Evolutionary conservation across 2,797 vertebrate genomes (phyloP).

Genomic region (Orientallactaga sibirica): DNA sequence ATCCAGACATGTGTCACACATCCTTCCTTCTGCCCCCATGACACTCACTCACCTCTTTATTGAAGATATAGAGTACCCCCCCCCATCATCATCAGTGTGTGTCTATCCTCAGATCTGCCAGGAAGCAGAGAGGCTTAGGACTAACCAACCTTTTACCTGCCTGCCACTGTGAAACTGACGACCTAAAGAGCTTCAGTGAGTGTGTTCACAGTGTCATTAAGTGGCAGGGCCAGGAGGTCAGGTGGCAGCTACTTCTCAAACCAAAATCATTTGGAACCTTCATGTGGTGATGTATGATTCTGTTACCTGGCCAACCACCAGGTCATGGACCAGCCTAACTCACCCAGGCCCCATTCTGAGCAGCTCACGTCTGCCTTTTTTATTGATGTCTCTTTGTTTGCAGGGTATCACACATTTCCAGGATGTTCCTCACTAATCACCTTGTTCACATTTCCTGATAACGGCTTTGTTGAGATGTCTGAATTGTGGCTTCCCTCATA

Average conservation of each 20-base stretch:
- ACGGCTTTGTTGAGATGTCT: slow-evolving; percentile 3
- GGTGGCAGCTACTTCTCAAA: slow-evolving; percentile 68
- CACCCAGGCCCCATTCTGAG: not conserved
- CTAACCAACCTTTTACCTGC: not conserved
- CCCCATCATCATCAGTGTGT: slow-evolving; percentile 17
- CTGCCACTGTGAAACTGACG: slow-evolving; percentile 48
- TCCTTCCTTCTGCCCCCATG: not conserved
- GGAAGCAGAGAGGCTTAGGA: slow-evolving; percentile 24
- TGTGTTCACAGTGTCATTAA: slow-evolving; percentile 62
- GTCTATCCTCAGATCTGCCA: slow-evolving; percentile 34
- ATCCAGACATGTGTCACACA: not conserved
- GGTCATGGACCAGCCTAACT: slow-evolving; percentile 67
- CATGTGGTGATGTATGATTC: slow-evolving; percentile 46
- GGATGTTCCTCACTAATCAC: not conserved
- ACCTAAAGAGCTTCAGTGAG: slow-evolving; percentile 38
- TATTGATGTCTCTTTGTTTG: slow-evolving; percentile 59
- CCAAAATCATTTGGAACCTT: slow-evolving; percentile 73
- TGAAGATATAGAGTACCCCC: slow-evolving; percentile 4
- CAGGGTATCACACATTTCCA: slow-evolving; percentile 65
- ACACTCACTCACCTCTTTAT: not conserved
- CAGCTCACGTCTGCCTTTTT: slow-evolving; percentile 14
- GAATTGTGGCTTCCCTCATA: slow-evolving; percentile 28
- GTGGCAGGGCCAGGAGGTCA: slow-evolving; percentile 73
- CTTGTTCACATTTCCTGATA: not conserved
- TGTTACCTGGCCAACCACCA: slow-evolving; percentile 52